These are phyloP conservation scores for Xenotilapia longispinis DNA, from an alignment of 2,113 vertebrate species.

Conservation along the genomic window DNA sequence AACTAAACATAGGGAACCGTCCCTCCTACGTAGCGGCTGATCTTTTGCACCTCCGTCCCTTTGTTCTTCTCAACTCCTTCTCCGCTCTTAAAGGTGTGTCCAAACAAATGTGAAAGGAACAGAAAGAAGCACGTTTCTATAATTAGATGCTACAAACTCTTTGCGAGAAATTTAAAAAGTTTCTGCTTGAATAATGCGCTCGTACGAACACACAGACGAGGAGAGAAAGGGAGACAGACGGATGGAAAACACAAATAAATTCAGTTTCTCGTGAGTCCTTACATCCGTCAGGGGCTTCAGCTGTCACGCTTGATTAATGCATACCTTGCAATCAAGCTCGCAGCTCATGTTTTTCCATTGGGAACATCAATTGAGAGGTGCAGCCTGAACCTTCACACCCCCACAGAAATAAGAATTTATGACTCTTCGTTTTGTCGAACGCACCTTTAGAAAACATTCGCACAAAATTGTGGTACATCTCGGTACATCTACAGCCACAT, in stretches of 20 bases:
- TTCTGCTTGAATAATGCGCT: neutral
- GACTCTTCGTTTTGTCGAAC: neutral
- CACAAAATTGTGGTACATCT: neutral
- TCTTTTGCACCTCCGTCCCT: neutral
- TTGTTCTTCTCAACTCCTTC: neutral
- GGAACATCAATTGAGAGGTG: neutral
- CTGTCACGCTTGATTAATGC: neutral
- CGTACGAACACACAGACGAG: fast-evolving
- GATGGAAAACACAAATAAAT: neutral
- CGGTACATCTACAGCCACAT: neutral
- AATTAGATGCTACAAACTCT: neutral
- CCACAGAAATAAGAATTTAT: neutral
- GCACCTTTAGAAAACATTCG: neutral
- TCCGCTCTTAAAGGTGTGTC: neutral
- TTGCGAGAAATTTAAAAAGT: neutral
- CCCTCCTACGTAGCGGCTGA: neutral
- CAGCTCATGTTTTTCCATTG: neutral
- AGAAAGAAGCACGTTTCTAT: neutral
- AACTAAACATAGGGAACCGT: neutral
- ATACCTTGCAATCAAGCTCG: neutral
- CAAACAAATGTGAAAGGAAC: neutral
- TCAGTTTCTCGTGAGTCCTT: neutral
- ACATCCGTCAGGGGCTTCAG: neutral
- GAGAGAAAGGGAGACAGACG: neutral
- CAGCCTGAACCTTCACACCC: neutral